Evolutionary conservation across 2,888 invertebrate species (phyloP), one percentile per base, ranked within the genome.

Genomic region (Leucophenga montana): DNA sequence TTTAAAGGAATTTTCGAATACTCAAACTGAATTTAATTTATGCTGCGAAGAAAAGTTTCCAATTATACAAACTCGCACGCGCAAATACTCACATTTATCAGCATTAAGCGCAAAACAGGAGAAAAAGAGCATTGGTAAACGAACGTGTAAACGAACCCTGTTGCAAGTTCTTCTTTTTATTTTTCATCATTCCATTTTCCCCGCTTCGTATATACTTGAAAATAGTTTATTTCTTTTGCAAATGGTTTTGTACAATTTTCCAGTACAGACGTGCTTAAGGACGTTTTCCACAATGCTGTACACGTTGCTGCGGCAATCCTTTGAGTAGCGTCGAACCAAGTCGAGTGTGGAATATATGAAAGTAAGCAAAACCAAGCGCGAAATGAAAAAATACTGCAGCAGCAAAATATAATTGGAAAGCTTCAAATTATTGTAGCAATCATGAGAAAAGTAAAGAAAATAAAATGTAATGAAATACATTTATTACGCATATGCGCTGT

Each of bases 261-360:
- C 39, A 39, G 39, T 39, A 39, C 62, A 48, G n/a, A 64, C 62
- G 62, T 64, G 62, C 62, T 64, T 64, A 64, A 64, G 62, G 20
- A 64, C 48, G 46, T 27, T 64, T 64, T 46, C 62, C 62, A 48
- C 46, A 64, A 16, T 16, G 20, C 61, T 18, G 44, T 18, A 61
- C 39, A 39, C 61, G 18, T 20, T 44, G 33, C 39, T 39, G 61
- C 39, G 39, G 61, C 44, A 61, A 61, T 33, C 20, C 39, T 61
- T 61, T 61, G 61, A 61, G 61, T 61, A 20, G 2, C 53, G 11
- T 39, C 14, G 18, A 39, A 39, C 39, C 61, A 39, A 61, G 16
- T 33, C 27, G 9, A 61, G 18, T 61, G 39, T 9, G 33, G 39
- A 2, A 39, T 11, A 61, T 13, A 18, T 11, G 6, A 20, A 54